phyloP scores from a whole-genome alignment of 1,140 invertebrate species.

The Drosophila ambigua region DNA sequence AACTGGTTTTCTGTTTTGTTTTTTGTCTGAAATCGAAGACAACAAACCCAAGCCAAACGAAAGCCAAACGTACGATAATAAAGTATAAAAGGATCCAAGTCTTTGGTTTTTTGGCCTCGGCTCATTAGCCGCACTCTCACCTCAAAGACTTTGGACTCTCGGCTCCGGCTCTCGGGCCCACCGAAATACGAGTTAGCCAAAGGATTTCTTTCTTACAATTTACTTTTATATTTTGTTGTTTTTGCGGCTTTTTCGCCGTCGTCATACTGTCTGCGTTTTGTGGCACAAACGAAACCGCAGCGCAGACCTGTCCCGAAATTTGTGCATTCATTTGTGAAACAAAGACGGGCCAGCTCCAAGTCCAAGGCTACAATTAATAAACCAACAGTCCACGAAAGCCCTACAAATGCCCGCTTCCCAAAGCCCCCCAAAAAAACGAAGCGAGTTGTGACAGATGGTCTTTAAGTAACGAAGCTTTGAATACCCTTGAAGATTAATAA shows the following conservation, averaged over 20 bases:
- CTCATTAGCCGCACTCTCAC: conserved; percentile 76
- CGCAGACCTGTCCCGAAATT: conserved; percentile 73
- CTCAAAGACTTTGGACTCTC: conserved; percentile 28
- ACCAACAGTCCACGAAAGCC: conserved; percentile 61
- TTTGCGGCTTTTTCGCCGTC: conserved; percentile 58
- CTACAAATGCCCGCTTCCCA: conserved; percentile 64
- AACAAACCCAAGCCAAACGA: conserved; percentile 1
- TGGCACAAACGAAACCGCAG: conserved; percentile 67
- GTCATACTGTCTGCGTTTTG: conserved; percentile 79
- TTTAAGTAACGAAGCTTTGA: conserved; percentile 7
- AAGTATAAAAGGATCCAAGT: conserved; percentile 49
- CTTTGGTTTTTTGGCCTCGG: conserved; percentile 27
- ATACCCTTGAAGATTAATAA: conserved; percentile 20
- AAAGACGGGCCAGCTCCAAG: conserved; percentile 54
- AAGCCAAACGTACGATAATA: conserved; percentile 6
- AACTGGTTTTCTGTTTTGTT: conserved; percentile 57
- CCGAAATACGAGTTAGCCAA: conserved; percentile 52
- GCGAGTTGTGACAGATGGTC: conserved; percentile 5
- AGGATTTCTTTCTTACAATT: conserved; percentile 47
- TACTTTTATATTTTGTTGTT: conserved; percentile 40
- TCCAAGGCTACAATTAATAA: conserved; percentile 81
- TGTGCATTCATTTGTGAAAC: conserved; percentile 82
- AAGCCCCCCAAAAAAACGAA: conserved; percentile 17
- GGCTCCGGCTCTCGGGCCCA: background rate
- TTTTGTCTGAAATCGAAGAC: conserved; percentile 34